These are phyloP conservation scores for Dasypus novemcinctus DNA, from an alignment of 2,113 vertebrate species.

Conservation along the genomic window DNA sequence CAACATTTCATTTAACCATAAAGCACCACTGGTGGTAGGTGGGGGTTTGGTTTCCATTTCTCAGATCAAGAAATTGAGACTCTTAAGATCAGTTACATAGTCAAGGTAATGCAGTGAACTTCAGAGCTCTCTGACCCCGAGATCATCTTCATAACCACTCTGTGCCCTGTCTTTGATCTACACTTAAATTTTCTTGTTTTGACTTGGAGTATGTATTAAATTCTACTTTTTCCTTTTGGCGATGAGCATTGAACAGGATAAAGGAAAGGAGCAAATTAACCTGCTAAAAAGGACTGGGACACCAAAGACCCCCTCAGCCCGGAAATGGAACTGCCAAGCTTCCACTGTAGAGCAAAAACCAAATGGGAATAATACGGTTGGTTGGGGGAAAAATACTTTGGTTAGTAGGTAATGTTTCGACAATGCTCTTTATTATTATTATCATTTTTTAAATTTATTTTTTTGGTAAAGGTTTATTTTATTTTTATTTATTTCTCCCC, in stretches of 20 bases:
- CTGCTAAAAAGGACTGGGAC: not conserved
- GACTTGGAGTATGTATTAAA: not conserved
- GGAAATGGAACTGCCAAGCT: not conserved
- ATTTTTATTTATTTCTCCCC: too few species aligned
- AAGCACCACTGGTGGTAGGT: not conserved
- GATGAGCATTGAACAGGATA: not conserved
- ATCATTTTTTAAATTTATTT: too few species aligned
- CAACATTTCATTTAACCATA: not conserved
- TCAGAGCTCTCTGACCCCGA: not conserved
- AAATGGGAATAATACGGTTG: too few species aligned
- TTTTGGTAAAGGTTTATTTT: too few species aligned
- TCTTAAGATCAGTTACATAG: not conserved
- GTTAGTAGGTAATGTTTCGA: too few species aligned
- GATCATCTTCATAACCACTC: not conserved
- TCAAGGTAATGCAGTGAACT: not conserved
- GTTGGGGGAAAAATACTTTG: too few species aligned
- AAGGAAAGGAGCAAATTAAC: not conserved
- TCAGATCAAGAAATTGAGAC: not conserved
- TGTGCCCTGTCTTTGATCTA: not conserved
- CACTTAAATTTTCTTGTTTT: not conserved
- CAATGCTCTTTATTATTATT: too few species aligned
- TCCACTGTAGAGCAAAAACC: constrained; percentile 40
- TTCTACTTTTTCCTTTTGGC: not conserved
- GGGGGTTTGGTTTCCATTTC: not conserved
- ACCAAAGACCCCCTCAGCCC: not conserved